Evolutionary conservation across 1,140 invertebrate species (phyloP).

Genomic region (Bombus impatiens): DNA sequence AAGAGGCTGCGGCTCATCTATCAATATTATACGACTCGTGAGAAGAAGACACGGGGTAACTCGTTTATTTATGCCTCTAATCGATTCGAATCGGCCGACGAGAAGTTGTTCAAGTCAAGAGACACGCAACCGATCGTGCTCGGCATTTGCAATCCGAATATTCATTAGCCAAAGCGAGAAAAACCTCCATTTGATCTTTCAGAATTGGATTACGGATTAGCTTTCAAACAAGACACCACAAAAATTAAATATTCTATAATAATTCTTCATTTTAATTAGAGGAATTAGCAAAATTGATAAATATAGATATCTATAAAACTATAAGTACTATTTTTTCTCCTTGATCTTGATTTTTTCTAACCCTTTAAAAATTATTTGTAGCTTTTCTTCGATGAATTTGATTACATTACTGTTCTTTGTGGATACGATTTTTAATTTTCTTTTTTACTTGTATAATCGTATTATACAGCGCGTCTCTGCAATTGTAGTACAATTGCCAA

Average conservation of each 20-base stretch:
- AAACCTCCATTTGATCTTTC: background rate
- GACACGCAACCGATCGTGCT: background rate
- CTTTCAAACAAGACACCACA: background rate
- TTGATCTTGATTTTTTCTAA: no score
- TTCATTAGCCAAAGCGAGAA: background rate
- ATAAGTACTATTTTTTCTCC: no score
- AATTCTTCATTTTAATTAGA: no score
- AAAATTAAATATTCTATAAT: background rate
- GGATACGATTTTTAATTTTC: no score
- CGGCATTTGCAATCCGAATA: background rate
- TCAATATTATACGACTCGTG: constrained; percentile 75
- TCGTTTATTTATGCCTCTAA: constrained; percentile 61
- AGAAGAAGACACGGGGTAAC: constrained; percentile 57
- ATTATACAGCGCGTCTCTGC: no score
- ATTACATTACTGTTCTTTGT: no score
- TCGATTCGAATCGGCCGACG: constrained; percentile 56
- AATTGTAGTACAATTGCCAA: no score
- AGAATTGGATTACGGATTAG: background rate
- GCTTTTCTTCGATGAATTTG: no score
- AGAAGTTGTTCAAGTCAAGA: constrained; percentile 22
- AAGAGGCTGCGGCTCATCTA: constrained; percentile 71
- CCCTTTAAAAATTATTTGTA: no score
- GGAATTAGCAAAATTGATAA: no score
- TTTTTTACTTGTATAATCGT: no score
- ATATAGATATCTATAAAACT: no score